Percentiles rank a stretch among this genome's conserved stretches.
These are phyloP conservation scores for Cerceris ruficornis DNA, from an alignment of 2,888 invertebrate species.

Conservation along the genomic window DNA sequence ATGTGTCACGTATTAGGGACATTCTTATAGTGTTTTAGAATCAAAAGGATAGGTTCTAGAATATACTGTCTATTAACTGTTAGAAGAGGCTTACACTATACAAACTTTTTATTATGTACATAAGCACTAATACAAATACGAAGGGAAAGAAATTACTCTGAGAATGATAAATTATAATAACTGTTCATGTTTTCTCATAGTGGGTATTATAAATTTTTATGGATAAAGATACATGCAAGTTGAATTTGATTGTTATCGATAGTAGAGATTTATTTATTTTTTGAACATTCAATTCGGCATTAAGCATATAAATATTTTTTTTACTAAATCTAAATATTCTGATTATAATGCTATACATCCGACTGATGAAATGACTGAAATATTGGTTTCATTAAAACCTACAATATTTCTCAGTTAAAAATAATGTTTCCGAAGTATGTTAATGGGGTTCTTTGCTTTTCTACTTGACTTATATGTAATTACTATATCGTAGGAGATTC, in stretches of 20 bases:
- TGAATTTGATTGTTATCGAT: conserved; percentile 60
- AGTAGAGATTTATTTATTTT: conserved; percentile 65
- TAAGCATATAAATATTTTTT: conserved; percentile 48
- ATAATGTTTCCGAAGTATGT: conserved; percentile 13
- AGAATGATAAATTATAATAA: conserved; percentile 30
- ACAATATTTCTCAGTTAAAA: conserved; percentile 21
- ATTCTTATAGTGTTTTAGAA: conserved; percentile 31
- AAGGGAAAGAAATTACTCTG: neutral
- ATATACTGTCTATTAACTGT: conserved; percentile 19
- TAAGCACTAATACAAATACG: conserved; percentile 38
- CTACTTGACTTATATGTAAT: conserved; percentile 21
- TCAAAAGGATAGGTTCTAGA: conserved; percentile 38
- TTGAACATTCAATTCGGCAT: conserved; percentile 49
- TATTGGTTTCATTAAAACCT: conserved; percentile 36
- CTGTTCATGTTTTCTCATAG: conserved; percentile 55
- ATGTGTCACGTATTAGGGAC: conserved; percentile 27
- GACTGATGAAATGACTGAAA: conserved; percentile 48
- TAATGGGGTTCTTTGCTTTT: conserved; percentile 24
- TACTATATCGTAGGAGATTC: neutral
- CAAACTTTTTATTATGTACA: conserved; percentile 43
- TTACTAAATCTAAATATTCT: conserved; percentile 44
- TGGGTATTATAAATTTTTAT: conserved; percentile 39
- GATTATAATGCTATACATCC: conserved; percentile 50
- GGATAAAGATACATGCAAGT: conserved; percentile 43
- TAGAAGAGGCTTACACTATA: conserved; percentile 22